Evolutionary conservation across 2,113 vertebrate genomes (phyloP).

Genomic region (Pongo abelii): DNA sequence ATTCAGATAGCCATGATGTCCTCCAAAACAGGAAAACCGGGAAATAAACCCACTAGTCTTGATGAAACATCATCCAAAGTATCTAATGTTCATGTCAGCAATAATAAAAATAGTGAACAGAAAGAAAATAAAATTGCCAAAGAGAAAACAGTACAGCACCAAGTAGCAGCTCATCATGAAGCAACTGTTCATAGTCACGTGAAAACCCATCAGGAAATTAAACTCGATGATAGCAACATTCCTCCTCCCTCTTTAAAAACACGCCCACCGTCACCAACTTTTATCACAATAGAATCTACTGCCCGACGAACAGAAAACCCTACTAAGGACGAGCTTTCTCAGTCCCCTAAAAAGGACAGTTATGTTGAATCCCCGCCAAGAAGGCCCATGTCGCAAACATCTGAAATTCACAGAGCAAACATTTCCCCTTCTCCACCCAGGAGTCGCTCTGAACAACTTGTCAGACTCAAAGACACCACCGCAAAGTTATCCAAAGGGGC

Average conservation of each 20-base stretch:
- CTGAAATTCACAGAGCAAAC: constrained; percentile 76
- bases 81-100: constrained; percentile 83
- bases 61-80: constrained; percentile 77
- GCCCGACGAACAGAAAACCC: constrained; percentile 84
- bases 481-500: constrained; percentile 87
- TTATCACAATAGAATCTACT: constrained; percentile 92
- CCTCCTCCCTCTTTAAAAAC: constrained; percentile 85
- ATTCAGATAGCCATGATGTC: constrained; percentile 83
- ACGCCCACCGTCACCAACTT: constrained; percentile 89
- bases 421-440: constrained; percentile 86
- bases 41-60: constrained; percentile 66
- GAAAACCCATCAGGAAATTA: constrained; percentile 76
- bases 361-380: constrained; percentile 82
- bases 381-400: constrained; percentile 82
- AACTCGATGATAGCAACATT: constrained; percentile 75
- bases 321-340: constrained; percentile 82
- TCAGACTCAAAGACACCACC: constrained; percentile 90
- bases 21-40: constrained; percentile 80
- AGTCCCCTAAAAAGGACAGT: constrained; percentile 81
- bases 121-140: constrained; percentile 74
- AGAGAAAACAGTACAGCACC: constrained; percentile 67
- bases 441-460: constrained; percentile 88
- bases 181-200: constrained; percentile 34
- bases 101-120: constrained; percentile 80
- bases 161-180: constrained; percentile 61